Evolutionary conservation across 2,797 vertebrate species (phyloP).

Genomic region (Taenioides sp.): DNA sequence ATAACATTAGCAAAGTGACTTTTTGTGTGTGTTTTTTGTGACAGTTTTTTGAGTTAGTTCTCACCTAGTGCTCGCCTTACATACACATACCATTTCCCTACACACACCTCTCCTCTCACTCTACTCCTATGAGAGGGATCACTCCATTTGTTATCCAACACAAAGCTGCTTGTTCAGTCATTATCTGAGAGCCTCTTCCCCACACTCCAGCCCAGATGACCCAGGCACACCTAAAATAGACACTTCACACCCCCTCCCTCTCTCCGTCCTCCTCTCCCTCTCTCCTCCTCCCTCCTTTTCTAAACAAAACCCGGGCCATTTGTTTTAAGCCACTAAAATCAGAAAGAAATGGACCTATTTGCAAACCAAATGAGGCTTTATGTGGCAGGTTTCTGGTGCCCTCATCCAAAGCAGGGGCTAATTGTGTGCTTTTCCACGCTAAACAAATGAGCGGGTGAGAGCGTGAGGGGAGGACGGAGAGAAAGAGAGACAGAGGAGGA

Average conservation of each 20-base stretch:
- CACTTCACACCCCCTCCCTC: slow-evolving; percentile 55
- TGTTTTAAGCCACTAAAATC: slow-evolving; percentile 77
- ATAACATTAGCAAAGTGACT: too few relatives aligned
- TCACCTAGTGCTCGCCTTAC: too few relatives aligned
- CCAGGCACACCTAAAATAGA: slow-evolving; percentile 69
- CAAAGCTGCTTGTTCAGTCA: slow-evolving; percentile 78
- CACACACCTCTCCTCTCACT: slow-evolving; percentile 32
- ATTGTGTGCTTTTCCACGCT: slow-evolving; percentile 70
- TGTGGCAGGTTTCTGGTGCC: slow-evolving; percentile 66
- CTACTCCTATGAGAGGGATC: slow-evolving; percentile 70
- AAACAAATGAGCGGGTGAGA: slow-evolving; percentile 66
- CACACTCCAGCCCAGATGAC: slow-evolving; percentile 69
- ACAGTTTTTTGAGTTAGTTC: too few relatives aligned
- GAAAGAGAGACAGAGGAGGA: slow-evolving; percentile 1
- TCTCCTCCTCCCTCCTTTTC: slow-evolving; percentile 33
- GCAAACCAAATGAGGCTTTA: slow-evolving; percentile 78
- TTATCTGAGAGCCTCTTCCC: slow-evolving; percentile 77
- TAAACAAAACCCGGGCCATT: slow-evolving; percentile 69
- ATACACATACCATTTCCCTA: not conserved
- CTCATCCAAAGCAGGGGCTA: slow-evolving; percentile 73
- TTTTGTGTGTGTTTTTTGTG: too few relatives aligned
- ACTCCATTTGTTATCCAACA: slow-evolving; percentile 73
- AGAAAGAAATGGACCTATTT: slow-evolving; percentile 75
- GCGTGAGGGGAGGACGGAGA: slow-evolving; percentile 8
- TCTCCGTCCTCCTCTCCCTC: slow-evolving; percentile 6